Evolutionary conservation across 2,113 vertebrate genomes (phyloP), one percentile per base, ranked within the genome.

Genomic region (Macquaria australasica): DNA sequence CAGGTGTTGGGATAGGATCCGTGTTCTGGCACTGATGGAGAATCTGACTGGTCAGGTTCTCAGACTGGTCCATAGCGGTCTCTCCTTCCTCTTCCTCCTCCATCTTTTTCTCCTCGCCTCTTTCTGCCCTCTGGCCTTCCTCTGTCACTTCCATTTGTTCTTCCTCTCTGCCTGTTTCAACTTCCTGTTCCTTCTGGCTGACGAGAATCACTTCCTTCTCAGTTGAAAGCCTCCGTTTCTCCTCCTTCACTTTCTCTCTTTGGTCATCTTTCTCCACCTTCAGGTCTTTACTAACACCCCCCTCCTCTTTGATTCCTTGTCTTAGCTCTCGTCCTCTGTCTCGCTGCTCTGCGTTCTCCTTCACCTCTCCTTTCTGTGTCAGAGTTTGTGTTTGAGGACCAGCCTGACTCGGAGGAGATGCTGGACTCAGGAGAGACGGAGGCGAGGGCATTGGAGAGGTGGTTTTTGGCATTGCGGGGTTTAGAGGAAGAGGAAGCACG

Each of bases 91-190:
- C 87, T 8, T 72, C 85, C 41, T 58, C 81, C 53, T 82, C 85
- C 86, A 67, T 81, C 58, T 73, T 83, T 51, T 31, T 76, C 28
- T 87, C 83, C 50, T 79, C 45, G 0, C 10, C 67, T 34, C 64
- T 69, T 3, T 82, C 83, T 21, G 9, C 55, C 70, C 3, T 64
- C 55, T 84, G 79, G 0, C 88, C 87, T 51, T 87, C 90, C 71
- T 92, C 89, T 0, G 82, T 89, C 67, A 90, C 89, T 0, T 91
- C 91, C 90, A 91, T 93, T 1, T 41, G 58, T 20, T 89, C 89
- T 0, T 92, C 88, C n/a, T 74, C 78, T 58, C 37, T 12, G 6
- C 7, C 50, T 0, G 66, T 12, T 39, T 78, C 55, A 0, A 15
- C 73, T 0, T 85, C 81, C 72, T 43, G 66, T 25, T 64, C 66